Evolutionary conservation across 1,140 invertebrate genomes (phyloP), one percentile per base, ranked within the genome.

Genomic region (Aphaenogaster ashmeadi): DNA sequence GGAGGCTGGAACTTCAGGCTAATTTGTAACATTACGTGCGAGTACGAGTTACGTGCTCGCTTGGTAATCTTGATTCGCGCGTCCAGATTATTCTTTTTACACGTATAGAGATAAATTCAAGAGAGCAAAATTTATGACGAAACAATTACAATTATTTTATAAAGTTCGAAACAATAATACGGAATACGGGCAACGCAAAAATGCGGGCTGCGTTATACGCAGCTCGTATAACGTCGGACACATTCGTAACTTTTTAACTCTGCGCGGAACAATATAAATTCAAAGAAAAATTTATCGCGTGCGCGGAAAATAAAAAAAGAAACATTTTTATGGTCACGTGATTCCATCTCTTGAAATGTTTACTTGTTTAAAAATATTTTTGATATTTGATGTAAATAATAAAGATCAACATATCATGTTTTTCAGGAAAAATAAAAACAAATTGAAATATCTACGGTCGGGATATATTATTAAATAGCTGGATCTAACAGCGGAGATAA

Each of bases 11-110:
- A 62, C 38, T 75, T 84, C 13, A 13, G 33, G 41, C 6, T 74
- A 50, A 84, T 84, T 84, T 60, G 71, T 60, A 38, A 75, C 38
- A 38, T 38, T 50, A 18, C 38, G 56, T 33, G 44, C 41, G 44
- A 52, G 33, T 56, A 56, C 60, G 56, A 52, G 18, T 21, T 50
- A 66, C 54, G 21, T 52, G 27, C 11, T 47, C 47, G 7, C 50
- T 64, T 6, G 38, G 69, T 56, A 50, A 72, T 85, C 74, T 74
- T 33, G 64, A 62, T 66, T 58, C 41, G 66, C 58, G 41, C 69
- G 6, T n/a, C 3, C 47, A n/a, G 50, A 44, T 58, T 41, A 11
- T 13, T 27, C 15, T 38, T 81, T 54, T 52, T 13, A 36, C 52
- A 13, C 8, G 8, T 11, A 27, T 27, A 33, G 0, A 62, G n/a